Evolutionary conservation across 2,888 invertebrate genomes (phyloP), one percentile per base, ranked within the genome.

Genomic region (Phania funesta): DNA sequence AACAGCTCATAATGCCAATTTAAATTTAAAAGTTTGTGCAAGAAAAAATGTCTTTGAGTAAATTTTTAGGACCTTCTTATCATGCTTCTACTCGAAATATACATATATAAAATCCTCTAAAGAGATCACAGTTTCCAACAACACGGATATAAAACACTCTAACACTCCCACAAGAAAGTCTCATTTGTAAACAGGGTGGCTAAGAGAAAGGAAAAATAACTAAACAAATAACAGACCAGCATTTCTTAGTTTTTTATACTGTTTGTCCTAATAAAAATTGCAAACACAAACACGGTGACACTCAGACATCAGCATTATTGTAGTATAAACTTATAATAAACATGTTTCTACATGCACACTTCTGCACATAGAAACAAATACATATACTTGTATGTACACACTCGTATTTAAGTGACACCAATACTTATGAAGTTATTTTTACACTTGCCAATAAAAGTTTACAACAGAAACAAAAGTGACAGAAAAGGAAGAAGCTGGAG

Each of bases 361-460:
- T 18, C 35, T 26, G 48, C 22, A 48, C 24, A 48, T 18, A 58
- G 48, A 54, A 52, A 54, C 11, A 65, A 38, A 48, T 7, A 54
- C 11, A 65, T 24, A 48, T 7, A 41, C 13, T 24, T 41, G 18
- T 3, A n/a, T 54, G 41, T 6, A 32, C 7, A 26, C 35, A 24
- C 29, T 29, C 24, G 4, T 68, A n/a, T 26, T n/a, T 20, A 18
- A 52, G 54, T 67, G 76, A 76, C 76, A 76, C 60, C 71, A 76
- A 71, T 76, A 29, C 60, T 46, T 46, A 48, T 58, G 64, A 70
- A 70, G n/a, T 75, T 75, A 75, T 67, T 77, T 65, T 81, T 73
- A 77, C 71, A 65, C 58, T 54, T 46, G 46, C 48, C n/a, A n/a
- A n/a, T n/a, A n/a, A n/a, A n/a, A n/a, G 41, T 54, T 54, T 32